Evolutionary conservation across 1,140 invertebrate species (phyloP).

Genomic region (Papilio polytes): DNA sequence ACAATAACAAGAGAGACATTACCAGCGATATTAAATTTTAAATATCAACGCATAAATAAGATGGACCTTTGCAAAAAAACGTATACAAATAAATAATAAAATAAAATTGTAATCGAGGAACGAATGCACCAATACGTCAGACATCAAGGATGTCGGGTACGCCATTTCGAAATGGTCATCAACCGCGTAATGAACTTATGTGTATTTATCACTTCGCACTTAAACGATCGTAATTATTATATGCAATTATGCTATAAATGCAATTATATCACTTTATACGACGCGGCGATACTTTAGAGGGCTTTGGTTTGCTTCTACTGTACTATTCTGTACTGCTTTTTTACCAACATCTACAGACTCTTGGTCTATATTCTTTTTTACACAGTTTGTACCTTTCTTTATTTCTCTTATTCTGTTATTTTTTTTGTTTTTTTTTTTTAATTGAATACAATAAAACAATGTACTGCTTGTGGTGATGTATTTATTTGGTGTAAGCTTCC

Average conservation of each 20-base stretch:
- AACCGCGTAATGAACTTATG: conserved; percentile 11
- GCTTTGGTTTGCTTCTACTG: background rate
- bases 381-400: too few species aligned
- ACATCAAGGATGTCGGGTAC: conserved; percentile 4
- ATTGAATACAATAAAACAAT: too few species aligned
- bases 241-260: conserved; percentile 13
- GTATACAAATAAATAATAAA: background rate
- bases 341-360: too few species aligned
- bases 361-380: too few species aligned
- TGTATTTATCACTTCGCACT: conserved; percentile 19
- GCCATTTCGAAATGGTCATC: conserved; percentile 20
- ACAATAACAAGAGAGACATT: background rate
- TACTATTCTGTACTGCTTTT: too few species aligned
- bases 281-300: background rate
- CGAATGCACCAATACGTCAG: conserved; percentile 5
- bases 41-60: background rate
- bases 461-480: background rate
- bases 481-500: too few species aligned
- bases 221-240: conserved; percentile 9
- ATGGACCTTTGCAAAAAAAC: background rate
- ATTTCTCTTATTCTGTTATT: too few species aligned
- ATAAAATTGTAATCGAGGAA: background rate
- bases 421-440: too few species aligned
- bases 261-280: background rate
- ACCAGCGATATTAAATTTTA: background rate